A percentile compares a stretch with the other conserved stretches of the same genome.
phyloP scores from a whole-genome alignment of 64 coral and sea anemone species.

The Pocillopora verrucosa region DNA sequence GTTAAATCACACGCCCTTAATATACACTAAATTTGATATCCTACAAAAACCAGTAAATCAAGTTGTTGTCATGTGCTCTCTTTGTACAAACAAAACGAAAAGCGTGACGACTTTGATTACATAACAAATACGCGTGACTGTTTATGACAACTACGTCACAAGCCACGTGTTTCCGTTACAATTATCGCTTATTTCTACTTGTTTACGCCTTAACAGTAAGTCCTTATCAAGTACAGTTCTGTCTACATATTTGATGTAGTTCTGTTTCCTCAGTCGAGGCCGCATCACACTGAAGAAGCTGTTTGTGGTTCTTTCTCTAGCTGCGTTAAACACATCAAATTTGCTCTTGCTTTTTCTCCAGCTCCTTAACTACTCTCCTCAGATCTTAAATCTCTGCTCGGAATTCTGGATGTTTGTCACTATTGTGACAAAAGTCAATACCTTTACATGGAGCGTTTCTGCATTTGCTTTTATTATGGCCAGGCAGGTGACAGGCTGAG shows the following conservation, averaged over 20 bases:
- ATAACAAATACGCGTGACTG: too few relatives aligned
- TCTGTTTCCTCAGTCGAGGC: conserved; percentile 43
- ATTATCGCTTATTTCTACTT: too few relatives aligned
- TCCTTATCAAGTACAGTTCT: conserved; percentile 25
- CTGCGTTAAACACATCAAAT: not conserved
- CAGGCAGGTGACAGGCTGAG: not conserved
- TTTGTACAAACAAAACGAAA: too few relatives aligned
- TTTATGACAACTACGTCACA: too few relatives aligned
- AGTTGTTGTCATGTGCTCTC: too few relatives aligned
- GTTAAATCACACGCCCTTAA: too few relatives aligned
- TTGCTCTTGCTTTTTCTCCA: conserved; percentile 38
- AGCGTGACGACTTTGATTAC: too few relatives aligned
- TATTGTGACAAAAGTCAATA: conserved; percentile 6
- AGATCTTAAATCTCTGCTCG: conserved; percentile 18
- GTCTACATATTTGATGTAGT: conserved; percentile 42
- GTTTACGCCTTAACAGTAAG: too few relatives aligned
- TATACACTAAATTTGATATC: too few relatives aligned
- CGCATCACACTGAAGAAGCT: conserved; percentile 55
- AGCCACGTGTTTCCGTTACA: too few relatives aligned
- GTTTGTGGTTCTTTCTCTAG: conserved; percentile 18
- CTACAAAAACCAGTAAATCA: too few relatives aligned
- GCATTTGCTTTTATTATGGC: conserved; percentile 25
- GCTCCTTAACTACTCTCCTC: conserved; percentile 17
- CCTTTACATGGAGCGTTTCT: not conserved
- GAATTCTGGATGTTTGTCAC: conserved; percentile 50